Percentiles rank a stretch among this genome's conserved stretches.
These are phyloP conservation scores for Platorchestia sp. DNA, from an alignment of 1,140 invertebrate species.

Conservation along the genomic window DNA sequence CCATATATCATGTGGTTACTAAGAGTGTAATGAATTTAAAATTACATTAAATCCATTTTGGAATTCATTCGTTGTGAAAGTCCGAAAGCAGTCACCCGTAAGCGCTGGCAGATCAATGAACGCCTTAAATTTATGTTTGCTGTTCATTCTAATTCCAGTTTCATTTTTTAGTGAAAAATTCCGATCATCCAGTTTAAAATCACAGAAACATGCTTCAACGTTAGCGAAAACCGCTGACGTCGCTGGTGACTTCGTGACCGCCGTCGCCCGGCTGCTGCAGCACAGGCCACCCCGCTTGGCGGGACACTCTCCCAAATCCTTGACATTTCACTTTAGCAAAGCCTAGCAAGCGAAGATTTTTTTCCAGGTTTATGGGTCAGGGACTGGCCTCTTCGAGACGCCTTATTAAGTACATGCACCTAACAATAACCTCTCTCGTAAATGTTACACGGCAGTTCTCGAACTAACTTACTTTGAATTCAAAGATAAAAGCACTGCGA, in stretches of 20 bases:
- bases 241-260: too few relatives aligned
- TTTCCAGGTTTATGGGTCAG: slow-evolving; percentile 36
- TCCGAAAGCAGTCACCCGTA: too few relatives aligned
- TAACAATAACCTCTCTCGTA: neutral
- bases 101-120: neutral
- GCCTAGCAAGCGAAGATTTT: slow-evolving; percentile 40
- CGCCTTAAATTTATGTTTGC: neutral
- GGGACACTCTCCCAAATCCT: slow-evolving; percentile 21
- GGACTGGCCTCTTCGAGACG: neutral
- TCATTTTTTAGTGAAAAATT: neutral
- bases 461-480: neutral
- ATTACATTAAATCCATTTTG: too few relatives aligned
- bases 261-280: neutral
- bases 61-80: too few relatives aligned
- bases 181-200: neutral
- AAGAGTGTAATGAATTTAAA: too few relatives aligned
- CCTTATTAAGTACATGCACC: neutral
- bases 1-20: too few relatives aligned
- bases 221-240: too few relatives aligned
- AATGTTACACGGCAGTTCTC: neutral
- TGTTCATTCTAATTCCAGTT: neutral
- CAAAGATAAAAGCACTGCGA: neutral
- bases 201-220: neutral
- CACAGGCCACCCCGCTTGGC: neutral
- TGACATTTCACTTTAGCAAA: slow-evolving; percentile 39